Conservation (phyloP, 2,113 vertebrate genomes). For the Edolisoma coerulescens region DNA sequence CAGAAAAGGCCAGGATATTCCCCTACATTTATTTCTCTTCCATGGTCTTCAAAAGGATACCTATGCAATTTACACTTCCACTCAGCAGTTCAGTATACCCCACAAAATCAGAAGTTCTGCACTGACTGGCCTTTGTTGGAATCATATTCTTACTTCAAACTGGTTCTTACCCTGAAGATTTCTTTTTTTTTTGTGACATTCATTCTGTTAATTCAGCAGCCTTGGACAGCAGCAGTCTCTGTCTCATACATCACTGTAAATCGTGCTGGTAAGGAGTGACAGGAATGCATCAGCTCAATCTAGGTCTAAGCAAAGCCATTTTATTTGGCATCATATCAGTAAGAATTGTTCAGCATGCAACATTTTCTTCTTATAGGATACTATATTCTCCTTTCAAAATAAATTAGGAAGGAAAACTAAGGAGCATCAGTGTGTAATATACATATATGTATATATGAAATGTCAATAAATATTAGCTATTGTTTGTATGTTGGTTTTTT, state of each 20-base stretch:
- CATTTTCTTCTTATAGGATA: background rate
- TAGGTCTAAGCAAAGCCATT: background rate
- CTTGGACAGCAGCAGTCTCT: background rate
- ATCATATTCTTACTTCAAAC: background rate
- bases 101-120: background rate
- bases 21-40: rapidly evolving
- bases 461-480: background rate
- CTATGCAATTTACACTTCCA: background rate
- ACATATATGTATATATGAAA: background rate
- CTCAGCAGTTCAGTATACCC: background rate
- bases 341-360: background rate
- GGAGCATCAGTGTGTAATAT: background rate
- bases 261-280: background rate
- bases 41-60: background rate
- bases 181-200: background rate
- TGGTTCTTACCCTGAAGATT: background rate
- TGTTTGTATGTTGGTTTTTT: background rate
- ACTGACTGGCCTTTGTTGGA: background rate
- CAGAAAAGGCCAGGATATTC: background rate
- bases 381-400: background rate
- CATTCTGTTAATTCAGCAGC: background rate
- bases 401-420: background rate
- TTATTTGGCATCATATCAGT: background rate
- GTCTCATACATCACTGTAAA: background rate
- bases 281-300: background rate